These are phyloP conservation scores for Drosophila setifemur DNA, from an alignment of 1,140 invertebrate genomes.

Conservation along the genomic window DNA sequence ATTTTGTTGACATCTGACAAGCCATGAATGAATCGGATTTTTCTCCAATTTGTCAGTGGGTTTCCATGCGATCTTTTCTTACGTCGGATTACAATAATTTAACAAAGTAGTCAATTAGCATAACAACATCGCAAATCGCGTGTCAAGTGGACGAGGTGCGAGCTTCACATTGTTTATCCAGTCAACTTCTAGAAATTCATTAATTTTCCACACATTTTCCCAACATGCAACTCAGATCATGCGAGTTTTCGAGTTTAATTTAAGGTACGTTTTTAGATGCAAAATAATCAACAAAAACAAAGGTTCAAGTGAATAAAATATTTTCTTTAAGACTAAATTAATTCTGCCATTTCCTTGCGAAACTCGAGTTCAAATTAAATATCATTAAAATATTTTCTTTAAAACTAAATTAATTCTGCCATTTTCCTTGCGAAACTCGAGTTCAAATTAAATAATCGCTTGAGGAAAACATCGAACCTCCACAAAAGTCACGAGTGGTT, in stretches of 20 bases:
- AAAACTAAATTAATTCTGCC: not conserved
- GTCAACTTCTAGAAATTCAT: not conserved
- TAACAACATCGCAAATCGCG: conserved; percentile 45
- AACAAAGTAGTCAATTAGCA: conserved; percentile 70
- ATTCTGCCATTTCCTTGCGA: too few relatives aligned
- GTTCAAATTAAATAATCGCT: not conserved
- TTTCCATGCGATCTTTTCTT: conserved; percentile 14
- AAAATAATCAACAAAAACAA: too few relatives aligned
- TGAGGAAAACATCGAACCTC: conserved; percentile 4
- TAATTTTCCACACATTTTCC: conserved; percentile 2
- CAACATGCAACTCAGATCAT: conserved; percentile 7
- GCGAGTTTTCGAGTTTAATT: too few relatives aligned
- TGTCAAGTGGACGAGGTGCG: conserved; percentile 39
- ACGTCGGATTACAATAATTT: conserved; percentile 59
- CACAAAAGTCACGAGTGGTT: conserved; percentile 15
- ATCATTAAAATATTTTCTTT: not conserved
- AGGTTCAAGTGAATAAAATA: too few relatives aligned
- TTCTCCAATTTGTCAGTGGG: not conserved
- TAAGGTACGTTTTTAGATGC: too few relatives aligned
- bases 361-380: not conserved
- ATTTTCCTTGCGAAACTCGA: not conserved
- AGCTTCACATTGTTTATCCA: conserved; percentile 25
- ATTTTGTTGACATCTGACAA: conserved; percentile 29
- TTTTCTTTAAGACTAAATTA: too few relatives aligned
- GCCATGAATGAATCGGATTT: conserved; percentile 29